Evolutionary conservation across 2,888 invertebrate genomes (phyloP).

Genomic region (Nomada hirtipes): DNA sequence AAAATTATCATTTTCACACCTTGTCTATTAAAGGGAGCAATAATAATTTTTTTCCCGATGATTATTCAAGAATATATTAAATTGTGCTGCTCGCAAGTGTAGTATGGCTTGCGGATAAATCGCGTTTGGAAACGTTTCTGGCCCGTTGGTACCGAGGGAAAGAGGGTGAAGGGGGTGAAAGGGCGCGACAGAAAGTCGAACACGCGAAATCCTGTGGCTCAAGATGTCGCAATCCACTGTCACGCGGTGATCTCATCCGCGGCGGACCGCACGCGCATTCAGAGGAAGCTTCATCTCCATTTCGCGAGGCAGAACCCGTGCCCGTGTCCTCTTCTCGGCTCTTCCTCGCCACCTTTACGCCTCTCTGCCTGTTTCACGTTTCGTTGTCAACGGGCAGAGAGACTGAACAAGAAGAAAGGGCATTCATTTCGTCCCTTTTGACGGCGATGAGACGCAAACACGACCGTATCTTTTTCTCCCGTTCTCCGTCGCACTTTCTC

Average conservation of each 20-base stretch:
- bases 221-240: slow-evolving; percentile 43
- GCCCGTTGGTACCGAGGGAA: not conserved
- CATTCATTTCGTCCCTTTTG: slow-evolving; percentile 80
- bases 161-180: slow-evolving; percentile 5
- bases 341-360: not conserved
- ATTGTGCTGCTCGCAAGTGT: too few species aligned
- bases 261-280: slow-evolving; percentile 47
- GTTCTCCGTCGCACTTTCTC: slow-evolving; percentile 27
- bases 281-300: slow-evolving; percentile 55
- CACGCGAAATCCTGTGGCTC: slow-evolving; percentile 51
- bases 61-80: too few species aligned
- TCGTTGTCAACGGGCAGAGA: slow-evolving; percentile 42
- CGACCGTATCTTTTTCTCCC: slow-evolving; percentile 61
- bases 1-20: too few species aligned
- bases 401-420: slow-evolving; percentile 64
- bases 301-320: slow-evolving; percentile 53
- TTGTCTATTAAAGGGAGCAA: too few species aligned
- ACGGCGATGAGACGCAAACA: slow-evolving; percentile 83
- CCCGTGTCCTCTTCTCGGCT: slow-evolving; percentile 22
- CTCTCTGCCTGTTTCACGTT: slow-evolving; percentile 12
- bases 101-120: not conserved
- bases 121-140: not conserved
- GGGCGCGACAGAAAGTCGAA: slow-evolving; percentile 37
- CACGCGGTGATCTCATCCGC: slow-evolving; percentile 46
- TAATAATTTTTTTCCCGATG: too few species aligned